Base-by-base conservation (phyloP, 2,888 invertebrate genomes). In the Tetheella fluctuosa region DNA sequence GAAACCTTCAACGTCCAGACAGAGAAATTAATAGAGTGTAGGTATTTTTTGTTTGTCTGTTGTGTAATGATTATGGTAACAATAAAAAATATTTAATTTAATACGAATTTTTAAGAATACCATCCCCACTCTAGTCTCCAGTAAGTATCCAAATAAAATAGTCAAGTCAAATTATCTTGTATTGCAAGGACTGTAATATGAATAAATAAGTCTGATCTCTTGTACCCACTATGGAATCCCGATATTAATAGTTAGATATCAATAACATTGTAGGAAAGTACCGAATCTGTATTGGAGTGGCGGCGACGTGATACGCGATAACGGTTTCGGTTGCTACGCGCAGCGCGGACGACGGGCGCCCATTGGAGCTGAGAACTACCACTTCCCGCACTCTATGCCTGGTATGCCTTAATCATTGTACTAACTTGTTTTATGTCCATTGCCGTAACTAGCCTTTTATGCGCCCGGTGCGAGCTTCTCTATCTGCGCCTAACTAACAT, bases 361-460 rank as follows among this genome's bases (percentile, higher is more conserved):
- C 6, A 83, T 90, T 23, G 81, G 81, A 0, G 88, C 90, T 1
- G 90, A 91, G 69, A 90, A 90, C 76, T 91, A 79, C 30, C 90
- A 90, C 68, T 91, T 83, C 67, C 74, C 91, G 0, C 92, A 92
- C 56, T 89, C 89, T 0, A 89, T 89, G 83, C 87, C 90, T n/a
- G 91, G 91, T 89, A 42, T 1, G 54, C 6, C 13, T 30, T 12
- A 52, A 0, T 20, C 8, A 39, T 48, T 20, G 0, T 48, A 7
- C 37, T 15, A 2, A 37, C 37, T 37, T 4, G 25, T 25, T 25
- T 5, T 30, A 8, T 30, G 25, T 4, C 25, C 3, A 25, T 6
- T 34, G 12, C 5, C 34, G n/a, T 34, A 8, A 34, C 34, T 34
- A 6, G 25, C 25, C 6, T 25, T n/a, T n/a, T n/a, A n/a, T n/a